phyloP scores from a whole-genome alignment of 2,888 invertebrate species.

The Vanessa cardui region DNA sequence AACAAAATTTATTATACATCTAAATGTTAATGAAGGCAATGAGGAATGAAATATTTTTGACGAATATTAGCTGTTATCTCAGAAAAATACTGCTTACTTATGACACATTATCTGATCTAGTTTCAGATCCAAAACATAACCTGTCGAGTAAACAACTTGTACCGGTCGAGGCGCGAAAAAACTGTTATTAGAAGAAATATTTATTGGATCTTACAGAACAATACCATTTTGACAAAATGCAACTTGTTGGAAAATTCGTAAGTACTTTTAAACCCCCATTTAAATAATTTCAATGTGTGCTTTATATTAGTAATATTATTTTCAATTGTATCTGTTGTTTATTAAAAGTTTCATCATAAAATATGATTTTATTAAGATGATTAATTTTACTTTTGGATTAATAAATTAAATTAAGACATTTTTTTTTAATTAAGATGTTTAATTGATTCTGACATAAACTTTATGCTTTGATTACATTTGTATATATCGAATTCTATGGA shows the following conservation, averaged over 20 bases:
- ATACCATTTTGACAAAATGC: slow-evolving; percentile 48
- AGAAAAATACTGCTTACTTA: slow-evolving; percentile 56
- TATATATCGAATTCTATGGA: no score
- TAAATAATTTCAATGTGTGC: background rate
- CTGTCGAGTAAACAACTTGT: slow-evolving; percentile 60
- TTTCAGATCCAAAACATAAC: slow-evolving; percentile 70
- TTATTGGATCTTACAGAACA: slow-evolving; percentile 18
- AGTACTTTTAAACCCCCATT: slow-evolving; percentile 46
- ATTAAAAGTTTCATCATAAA: background rate
- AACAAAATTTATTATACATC: slow-evolving; percentile 70
- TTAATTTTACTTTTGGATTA: background rate
- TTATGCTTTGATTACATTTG: background rate
- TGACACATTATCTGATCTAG: slow-evolving; percentile 64
- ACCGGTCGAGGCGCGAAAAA: slow-evolving; percentile 46
- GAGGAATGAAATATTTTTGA: slow-evolving; percentile 63
- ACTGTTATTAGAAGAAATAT: slow-evolving; percentile 37
- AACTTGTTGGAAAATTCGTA: slow-evolving; percentile 53
- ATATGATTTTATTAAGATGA: background rate
- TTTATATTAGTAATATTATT: background rate
- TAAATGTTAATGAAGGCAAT: slow-evolving; percentile 77
- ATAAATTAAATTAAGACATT: no score
- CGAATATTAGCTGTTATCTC: slow-evolving; percentile 60
- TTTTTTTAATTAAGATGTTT: background rate
- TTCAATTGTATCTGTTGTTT: background rate
- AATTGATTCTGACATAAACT: background rate